A percentile compares a stretch with the other conserved stretches of the same genome.
phyloP scores from a whole-genome alignment of 53 echinoderm and acorn worm genomes.

The Luidia sarsii region DNA sequence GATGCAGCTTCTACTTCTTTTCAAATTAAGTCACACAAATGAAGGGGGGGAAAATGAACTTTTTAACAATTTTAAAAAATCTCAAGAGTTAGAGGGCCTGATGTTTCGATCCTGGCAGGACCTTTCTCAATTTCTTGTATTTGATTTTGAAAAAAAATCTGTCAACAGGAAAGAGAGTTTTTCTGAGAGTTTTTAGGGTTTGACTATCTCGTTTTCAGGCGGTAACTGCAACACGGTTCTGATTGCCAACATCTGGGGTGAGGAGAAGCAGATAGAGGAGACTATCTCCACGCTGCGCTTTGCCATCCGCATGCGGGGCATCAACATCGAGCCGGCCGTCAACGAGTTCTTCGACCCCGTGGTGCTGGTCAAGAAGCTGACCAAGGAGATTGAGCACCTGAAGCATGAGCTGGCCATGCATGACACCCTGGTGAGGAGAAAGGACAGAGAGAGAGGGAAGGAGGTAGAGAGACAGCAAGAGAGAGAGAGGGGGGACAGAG shows the following conservation, averaged over 20 bases:
- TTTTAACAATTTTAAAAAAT: too few relatives aligned
- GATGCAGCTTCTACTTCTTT: too few relatives aligned
- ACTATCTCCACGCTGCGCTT: constrained; percentile 94
- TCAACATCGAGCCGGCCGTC: constrained; percentile 81
- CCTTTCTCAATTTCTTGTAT: too few relatives aligned
- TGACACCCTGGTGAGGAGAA: constrained; percentile 87
- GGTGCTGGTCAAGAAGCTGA: constrained; percentile 89
- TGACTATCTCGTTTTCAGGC: constrained; percentile 42
- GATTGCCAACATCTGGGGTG: constrained; percentile 98
- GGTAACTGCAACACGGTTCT: constrained; percentile 96
- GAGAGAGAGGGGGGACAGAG: too few relatives aligned
- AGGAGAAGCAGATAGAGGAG: constrained; percentile 88
- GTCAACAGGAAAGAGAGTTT: too few relatives aligned
- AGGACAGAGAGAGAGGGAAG: too few relatives aligned
- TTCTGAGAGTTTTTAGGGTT: too few relatives aligned
- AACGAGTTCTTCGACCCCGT: constrained; percentile 96
- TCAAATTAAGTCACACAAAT: too few relatives aligned
- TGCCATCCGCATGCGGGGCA: constrained; percentile 97
- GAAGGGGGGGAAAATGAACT: too few relatives aligned
- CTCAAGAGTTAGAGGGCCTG: too few relatives aligned
- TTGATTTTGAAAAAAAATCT: too few relatives aligned
- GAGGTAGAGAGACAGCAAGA: neutral
- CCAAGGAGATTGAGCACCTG: constrained; percentile 90
- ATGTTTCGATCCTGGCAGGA: too few relatives aligned
- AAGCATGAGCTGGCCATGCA: constrained; percentile 98